Evolutionary conservation across 2,113 vertebrate genomes (phyloP).

Genomic region (Phrynosoma platyrhinos): DNA sequence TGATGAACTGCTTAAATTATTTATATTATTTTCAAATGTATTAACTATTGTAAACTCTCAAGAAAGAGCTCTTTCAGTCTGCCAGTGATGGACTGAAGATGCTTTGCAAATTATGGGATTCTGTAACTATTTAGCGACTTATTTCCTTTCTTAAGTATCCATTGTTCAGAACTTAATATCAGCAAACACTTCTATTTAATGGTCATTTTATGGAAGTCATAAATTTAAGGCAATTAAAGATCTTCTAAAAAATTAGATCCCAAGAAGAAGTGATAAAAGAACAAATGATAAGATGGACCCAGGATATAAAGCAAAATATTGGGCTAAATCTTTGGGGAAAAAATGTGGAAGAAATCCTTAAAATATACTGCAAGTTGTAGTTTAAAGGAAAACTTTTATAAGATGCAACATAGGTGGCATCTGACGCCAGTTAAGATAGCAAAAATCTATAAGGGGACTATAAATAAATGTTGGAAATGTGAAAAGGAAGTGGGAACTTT

Average conservation of each 20-base stretch:
- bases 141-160: conserved; percentile 20
- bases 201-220: background rate
- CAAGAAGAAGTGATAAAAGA: too few relatives aligned
- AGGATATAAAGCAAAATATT: too few relatives aligned
- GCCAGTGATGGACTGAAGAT: conserved; percentile 11
- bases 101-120: conserved; percentile 7
- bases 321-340: too few relatives aligned
- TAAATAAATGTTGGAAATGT: too few relatives aligned
- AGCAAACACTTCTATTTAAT: background rate
- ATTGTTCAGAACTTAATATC: conserved; percentile 18
- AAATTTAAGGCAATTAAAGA: background rate
- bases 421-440: too few relatives aligned
- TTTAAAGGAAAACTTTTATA: too few relatives aligned
- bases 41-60: conserved; percentile 5
- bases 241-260: background rate
- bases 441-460: too few relatives aligned
- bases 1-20: conserved; percentile 42
- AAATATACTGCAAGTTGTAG: too few relatives aligned
- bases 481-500: too few relatives aligned
- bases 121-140: background rate
- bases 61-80: conserved; percentile 20
- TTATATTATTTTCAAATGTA: conserved; percentile 50
- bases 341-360: too few relatives aligned
- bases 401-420: too few relatives aligned
- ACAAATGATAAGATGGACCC: too few relatives aligned